Evolutionary conservation across 2,888 invertebrate genomes (phyloP).

Genomic region (Helicoverpa assulta): DNA sequence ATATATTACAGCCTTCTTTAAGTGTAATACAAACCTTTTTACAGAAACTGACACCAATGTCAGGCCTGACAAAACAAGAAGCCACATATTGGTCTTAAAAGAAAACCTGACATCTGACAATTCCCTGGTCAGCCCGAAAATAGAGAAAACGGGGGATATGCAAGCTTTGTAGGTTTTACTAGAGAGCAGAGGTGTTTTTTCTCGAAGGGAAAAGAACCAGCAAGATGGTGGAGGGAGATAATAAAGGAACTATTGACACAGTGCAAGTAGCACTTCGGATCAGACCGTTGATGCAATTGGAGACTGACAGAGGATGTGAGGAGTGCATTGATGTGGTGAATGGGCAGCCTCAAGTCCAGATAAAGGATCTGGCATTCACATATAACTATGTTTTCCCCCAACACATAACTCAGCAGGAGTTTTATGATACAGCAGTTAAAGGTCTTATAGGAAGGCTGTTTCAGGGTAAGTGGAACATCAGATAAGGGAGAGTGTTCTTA

Average conservation of each 20-base stretch:
- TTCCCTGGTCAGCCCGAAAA: constrained; percentile 64
- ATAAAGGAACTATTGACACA: constrained; percentile 83
- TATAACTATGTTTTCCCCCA: constrained; percentile 95
- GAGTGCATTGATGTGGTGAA: constrained; percentile 92
- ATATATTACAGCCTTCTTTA: not conserved
- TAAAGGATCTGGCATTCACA: constrained; percentile 94
- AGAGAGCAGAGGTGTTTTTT: constrained; percentile 53
- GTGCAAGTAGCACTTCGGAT: constrained; percentile 96
- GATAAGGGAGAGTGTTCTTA: too few relatives aligned
- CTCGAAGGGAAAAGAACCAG: constrained; percentile 29
- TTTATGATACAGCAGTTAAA: constrained; percentile 94
- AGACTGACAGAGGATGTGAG: constrained; percentile 93
- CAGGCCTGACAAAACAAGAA: constrained; percentile 46
- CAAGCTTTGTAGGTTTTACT: constrained; percentile 46
- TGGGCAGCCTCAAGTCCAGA: constrained; percentile 92
- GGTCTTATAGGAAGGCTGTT: constrained; percentile 94
- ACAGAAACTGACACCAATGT: constrained; percentile 58
- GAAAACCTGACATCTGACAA: constrained; percentile 64
- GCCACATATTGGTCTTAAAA: constrained; percentile 51
- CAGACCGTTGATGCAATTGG: constrained; percentile 94
- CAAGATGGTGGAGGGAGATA: constrained; percentile 82
- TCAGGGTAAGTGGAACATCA: constrained; percentile 89
- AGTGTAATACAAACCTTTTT: constrained; percentile 57
- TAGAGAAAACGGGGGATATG: constrained; percentile 60
- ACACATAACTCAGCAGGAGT: constrained; percentile 92